Conservation (phyloP, 2,797 vertebrate species). For the Oceanodroma leucorhoa region DNA sequence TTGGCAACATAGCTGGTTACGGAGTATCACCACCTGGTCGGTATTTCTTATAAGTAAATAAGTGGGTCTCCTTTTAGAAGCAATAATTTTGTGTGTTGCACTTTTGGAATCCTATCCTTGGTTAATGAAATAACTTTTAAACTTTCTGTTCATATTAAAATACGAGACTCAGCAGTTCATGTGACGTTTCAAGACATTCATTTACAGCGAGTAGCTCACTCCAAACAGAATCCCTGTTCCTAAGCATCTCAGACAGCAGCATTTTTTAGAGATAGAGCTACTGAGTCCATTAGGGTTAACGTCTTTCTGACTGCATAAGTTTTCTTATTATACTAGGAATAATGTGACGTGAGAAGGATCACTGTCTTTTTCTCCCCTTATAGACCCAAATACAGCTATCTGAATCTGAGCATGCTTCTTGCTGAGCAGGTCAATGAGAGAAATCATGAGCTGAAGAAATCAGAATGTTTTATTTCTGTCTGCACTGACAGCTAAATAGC, state of each 20-base stretch:
- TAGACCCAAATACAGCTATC: not conserved
- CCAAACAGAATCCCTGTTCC: not conserved
- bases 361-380: not conserved
- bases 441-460: not conserved
- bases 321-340: not conserved
- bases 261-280: not conserved
- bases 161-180: not conserved
- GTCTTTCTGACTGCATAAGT: not conserved
- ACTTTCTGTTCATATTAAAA: not conserved
- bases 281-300: not conserved
- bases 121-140: not conserved
- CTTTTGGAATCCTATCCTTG: not conserved
- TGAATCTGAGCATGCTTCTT: not conserved
- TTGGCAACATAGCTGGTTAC: not conserved
- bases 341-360: not conserved
- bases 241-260: not conserved
- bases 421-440: not conserved
- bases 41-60: not conserved
- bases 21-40: not conserved
- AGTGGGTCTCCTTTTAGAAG: not conserved
- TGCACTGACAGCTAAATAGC: not conserved
- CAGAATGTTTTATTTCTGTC: not conserved
- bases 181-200: not conserved
- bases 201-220: not conserved
- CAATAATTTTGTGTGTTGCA: not conserved